A percentile compares a stretch with the other conserved stretches of the same genome.
phyloP scores from a whole-genome alignment of 2,888 invertebrate genomes.

The Eudemis profundana region DNA sequence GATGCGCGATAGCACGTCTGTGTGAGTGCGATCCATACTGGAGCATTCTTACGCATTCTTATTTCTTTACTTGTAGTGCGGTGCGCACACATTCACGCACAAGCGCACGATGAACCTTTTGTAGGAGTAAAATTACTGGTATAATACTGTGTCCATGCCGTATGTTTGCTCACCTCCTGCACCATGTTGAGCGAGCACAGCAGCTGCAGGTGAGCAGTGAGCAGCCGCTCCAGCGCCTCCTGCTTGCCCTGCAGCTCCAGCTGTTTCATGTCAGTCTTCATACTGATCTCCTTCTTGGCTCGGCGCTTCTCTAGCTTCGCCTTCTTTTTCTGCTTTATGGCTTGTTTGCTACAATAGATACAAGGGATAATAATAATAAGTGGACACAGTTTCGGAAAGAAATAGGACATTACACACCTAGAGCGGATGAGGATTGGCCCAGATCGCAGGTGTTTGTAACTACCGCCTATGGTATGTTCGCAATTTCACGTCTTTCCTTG shows the following conservation, averaged over 20 bases:
- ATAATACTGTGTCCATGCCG: neutral
- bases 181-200: constrained; percentile 86
- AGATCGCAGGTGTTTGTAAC: no score
- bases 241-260: constrained; percentile 77
- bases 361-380: neutral
- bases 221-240: constrained; percentile 83
- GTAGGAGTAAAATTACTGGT: no score
- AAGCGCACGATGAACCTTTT: no score
- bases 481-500: no score
- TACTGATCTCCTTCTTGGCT: constrained; percentile 67
- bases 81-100: no score
- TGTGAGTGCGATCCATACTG: no score
- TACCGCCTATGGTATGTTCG: no score
- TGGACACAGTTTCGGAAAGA: neutral
- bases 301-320: constrained; percentile 68
- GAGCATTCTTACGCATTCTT: no score
- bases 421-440: no score
- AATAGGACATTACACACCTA: no score
- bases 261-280: constrained; percentile 72
- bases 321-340: constrained; percentile 67
- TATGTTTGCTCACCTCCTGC: constrained; percentile 64
- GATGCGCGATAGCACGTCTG: no score
- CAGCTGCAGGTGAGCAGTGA: constrained; percentile 88
- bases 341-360: constrained; percentile 60
- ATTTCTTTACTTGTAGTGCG: no score